Percentiles rank a stretch among this genome's conserved stretches.
phyloP scores from a whole-genome alignment of 2,113 vertebrate genomes.

The Erythrolamprus reginae region DNA sequence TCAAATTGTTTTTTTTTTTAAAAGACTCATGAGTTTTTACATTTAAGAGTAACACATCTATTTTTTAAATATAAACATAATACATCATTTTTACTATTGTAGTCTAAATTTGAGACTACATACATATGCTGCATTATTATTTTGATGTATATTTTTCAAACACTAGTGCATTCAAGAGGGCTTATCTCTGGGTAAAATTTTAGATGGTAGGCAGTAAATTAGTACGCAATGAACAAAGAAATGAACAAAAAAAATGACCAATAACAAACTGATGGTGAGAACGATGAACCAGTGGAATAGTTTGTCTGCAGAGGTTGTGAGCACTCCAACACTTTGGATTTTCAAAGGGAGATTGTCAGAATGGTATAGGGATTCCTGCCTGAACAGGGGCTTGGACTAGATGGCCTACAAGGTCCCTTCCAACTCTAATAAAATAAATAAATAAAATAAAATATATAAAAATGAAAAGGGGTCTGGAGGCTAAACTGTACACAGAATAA shows the following conservation, averaged over 20 bases:
- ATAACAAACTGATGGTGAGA: too few species aligned
- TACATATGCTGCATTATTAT: not conserved
- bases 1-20: not conserved
- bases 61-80: constrained; percentile 42
- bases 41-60: not conserved
- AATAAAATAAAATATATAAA: too few species aligned
- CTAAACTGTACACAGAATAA: not conserved
- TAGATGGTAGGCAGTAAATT: not conserved
- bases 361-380: too few species aligned
- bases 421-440: too few species aligned
- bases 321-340: too few species aligned
- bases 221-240: not conserved
- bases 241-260: too few species aligned
- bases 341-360: too few species aligned
- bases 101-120: not conserved
- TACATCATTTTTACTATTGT: constrained; percentile 46
- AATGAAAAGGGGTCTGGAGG: not conserved
- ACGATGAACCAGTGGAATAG: too few species aligned
- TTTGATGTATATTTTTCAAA: not conserved
- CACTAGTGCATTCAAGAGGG: not conserved
- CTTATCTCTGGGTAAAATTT: not conserved
- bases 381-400: too few species aligned
- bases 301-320: too few species aligned
- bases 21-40: not conserved
- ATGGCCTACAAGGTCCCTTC: too few species aligned